A percentile compares a stretch with the other conserved stretches of the same genome.
phyloP scores from a whole-genome alignment of 2,113 vertebrate genomes.

The Neolamprologus fasciatus region DNA sequence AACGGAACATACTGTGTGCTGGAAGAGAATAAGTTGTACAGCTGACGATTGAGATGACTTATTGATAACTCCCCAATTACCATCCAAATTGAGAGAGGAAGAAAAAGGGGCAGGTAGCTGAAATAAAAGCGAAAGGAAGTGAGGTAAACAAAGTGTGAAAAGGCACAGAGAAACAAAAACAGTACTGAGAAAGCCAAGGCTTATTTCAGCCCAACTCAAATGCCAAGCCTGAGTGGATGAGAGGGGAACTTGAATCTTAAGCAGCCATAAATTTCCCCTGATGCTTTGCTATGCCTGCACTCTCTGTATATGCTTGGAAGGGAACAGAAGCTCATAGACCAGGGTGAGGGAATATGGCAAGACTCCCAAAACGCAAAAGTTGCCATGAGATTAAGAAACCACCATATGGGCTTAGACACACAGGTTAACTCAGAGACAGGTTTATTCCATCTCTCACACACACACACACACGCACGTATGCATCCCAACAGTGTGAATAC shows the following conservation, averaged over 20 bases:
- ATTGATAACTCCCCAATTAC: neutral
- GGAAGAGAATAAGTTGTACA: neutral
- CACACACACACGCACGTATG: neutral
- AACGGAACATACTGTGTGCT: neutral
- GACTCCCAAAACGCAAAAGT: neutral
- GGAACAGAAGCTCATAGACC: neutral
- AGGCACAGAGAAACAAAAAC: neutral
- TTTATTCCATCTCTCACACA: neutral
- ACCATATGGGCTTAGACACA: constrained; percentile 13
- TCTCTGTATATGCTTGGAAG: neutral
- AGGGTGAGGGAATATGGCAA: neutral
- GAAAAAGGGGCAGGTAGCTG: neutral
- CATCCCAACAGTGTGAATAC: neutral
- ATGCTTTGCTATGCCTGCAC: neutral
- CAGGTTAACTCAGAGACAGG: neutral
- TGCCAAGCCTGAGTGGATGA: constrained; percentile 4
- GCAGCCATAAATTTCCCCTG: constrained; percentile 13
- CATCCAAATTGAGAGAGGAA: neutral
- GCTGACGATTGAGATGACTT: constrained; percentile 1
- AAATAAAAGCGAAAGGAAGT: neutral
- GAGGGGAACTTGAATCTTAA: neutral
- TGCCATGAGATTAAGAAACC: neutral
- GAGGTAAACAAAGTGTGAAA: neutral
- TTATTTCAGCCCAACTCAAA: constrained; percentile 15
- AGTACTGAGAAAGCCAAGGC: neutral